phyloP scores from a whole-genome alignment of 2,113 vertebrate species.

The Campylomormyrus tamandua region DNA sequence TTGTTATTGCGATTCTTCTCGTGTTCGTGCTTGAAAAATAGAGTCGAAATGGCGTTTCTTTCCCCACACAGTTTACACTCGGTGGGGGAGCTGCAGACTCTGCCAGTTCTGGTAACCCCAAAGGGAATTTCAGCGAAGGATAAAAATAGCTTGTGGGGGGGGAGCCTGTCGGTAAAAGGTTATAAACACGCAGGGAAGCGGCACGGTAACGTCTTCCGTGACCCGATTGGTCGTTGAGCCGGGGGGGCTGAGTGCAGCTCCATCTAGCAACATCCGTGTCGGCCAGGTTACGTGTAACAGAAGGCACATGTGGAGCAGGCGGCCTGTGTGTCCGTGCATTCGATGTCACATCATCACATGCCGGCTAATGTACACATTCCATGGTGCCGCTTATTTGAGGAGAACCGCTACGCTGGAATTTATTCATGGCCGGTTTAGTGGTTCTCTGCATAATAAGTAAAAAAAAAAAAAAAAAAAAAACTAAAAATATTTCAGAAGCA shows the following conservation, averaged over 20 bases:
- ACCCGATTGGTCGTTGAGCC: slow-evolving; percentile 16
- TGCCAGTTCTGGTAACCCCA: not conserved
- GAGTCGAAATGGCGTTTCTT: not conserved
- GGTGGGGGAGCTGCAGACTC: not conserved
- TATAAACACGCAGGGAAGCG: not conserved
- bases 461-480: not conserved
- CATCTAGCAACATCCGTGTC: not conserved
- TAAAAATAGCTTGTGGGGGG: slow-evolving; percentile 19
- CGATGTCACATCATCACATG: not conserved
- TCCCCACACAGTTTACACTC: not conserved
- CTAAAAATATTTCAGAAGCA: not conserved
- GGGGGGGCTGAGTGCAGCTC: not conserved
- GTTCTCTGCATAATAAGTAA: not conserved
- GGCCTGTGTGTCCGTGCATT: not conserved
- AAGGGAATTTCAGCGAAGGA: slow-evolving; percentile 25
- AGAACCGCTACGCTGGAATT: not conserved
- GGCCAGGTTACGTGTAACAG: not conserved
- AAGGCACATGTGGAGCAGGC: not conserved
- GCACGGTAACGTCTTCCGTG: not conserved
- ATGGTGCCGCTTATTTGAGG: not conserved
- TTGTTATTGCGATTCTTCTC: not conserved
- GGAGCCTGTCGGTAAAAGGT: slow-evolving; percentile 14
- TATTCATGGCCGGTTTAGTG: not conserved
- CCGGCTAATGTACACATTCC: not conserved
- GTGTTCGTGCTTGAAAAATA: not conserved